Conservation (phyloP, 35 echinoderm and acorn worm genomes). For the Holothuria glaberrima region DNA sequence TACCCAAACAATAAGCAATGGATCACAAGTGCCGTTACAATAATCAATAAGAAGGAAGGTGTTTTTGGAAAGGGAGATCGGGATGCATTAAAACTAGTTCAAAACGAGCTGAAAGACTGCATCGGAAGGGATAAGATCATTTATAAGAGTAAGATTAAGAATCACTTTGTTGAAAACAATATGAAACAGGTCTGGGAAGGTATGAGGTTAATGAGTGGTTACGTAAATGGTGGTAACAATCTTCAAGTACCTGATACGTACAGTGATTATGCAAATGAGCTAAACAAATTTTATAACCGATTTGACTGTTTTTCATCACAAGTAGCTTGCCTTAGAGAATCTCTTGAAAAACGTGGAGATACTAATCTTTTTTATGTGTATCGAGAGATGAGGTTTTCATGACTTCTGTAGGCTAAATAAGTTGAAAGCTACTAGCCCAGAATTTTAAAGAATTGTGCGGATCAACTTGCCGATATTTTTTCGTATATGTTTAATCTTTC, state of each 20-base stretch:
- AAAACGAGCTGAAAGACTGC: neutral
- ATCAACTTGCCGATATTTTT: no score
- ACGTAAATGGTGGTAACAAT: neutral
- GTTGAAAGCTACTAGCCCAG: no score
- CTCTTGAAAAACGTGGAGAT: no score
- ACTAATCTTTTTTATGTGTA: no score
- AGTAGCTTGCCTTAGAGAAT: no score
- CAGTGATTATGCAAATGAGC: neutral
- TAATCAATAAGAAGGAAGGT: neutral
- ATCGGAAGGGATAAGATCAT: neutral
- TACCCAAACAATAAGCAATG: neutral
- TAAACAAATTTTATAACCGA: neutral
- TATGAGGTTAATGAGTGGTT: neutral
- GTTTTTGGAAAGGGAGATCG: neutral
- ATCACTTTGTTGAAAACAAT: neutral
- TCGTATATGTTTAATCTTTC: no score
- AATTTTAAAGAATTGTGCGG: no score
- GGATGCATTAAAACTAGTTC: neutral
- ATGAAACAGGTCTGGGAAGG: neutral
- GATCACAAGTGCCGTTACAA: neutral
- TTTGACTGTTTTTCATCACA: no score
- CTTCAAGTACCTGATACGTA: neutral
- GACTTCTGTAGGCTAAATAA: no score
- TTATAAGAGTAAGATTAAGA: neutral
- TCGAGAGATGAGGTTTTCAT: no score